A percentile compares a stretch with the other conserved stretches of the same genome.
phyloP scores from a whole-genome alignment of 2,888 invertebrate genomes.

The Leucophenga montana region DNA sequence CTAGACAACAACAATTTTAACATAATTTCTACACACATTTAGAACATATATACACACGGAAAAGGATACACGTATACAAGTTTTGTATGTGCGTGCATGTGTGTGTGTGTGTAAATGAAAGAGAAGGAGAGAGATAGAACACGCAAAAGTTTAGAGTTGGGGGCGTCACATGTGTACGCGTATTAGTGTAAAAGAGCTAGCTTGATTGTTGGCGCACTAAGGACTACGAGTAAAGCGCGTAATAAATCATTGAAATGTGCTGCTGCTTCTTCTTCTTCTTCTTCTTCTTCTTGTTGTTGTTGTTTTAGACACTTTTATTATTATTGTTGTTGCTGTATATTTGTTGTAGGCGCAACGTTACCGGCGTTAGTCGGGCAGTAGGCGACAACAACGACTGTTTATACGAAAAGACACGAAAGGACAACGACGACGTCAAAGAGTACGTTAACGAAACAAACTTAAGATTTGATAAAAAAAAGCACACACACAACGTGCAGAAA shows the following conservation, averaged over 20 bases:
- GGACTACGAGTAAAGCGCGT: too few species aligned
- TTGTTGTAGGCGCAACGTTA: conserved; percentile 10
- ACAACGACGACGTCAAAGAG: neutral
- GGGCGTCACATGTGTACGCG: neutral
- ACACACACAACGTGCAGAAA: conserved; percentile 36
- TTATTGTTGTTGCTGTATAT: neutral
- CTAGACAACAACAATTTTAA: conserved; percentile 22
- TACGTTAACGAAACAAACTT: neutral
- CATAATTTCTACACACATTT: conserved; percentile 43
- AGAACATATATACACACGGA: conserved; percentile 15
- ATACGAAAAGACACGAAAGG: neutral
- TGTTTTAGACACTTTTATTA: neutral
- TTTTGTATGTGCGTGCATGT: too few species aligned
- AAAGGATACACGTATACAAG: conserved; percentile 11
- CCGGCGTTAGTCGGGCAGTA: neutral
- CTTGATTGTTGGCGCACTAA: neutral
- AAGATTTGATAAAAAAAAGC: too few species aligned
- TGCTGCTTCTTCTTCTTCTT: too few species aligned
- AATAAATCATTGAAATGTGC: neutral
- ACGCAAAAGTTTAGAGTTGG: neutral
- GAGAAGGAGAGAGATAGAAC: neutral
- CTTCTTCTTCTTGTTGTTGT: too few species aligned
- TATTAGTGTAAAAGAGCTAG: too few species aligned
- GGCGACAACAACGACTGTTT: neutral
- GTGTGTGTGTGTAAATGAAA: neutral